Evolutionary conservation across 2,888 invertebrate genomes (phyloP).

Genomic region (Drosophila vallismaia): DNA sequence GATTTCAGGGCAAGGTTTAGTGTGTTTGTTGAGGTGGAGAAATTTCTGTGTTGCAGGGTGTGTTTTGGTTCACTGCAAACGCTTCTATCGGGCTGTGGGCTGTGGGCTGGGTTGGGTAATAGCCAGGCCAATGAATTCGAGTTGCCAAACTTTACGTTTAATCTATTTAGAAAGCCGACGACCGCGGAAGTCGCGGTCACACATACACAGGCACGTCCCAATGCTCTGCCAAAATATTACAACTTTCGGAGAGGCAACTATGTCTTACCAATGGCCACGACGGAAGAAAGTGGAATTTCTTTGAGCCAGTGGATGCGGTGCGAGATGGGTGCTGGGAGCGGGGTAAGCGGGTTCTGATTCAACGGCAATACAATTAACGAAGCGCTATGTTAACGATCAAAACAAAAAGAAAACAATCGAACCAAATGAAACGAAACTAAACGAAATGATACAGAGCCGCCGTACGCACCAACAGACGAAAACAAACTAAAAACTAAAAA

Average conservation of each 20-base stretch:
- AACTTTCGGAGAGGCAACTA: background rate
- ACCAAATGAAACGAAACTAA: constrained; percentile 10
- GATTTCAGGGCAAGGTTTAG: background rate
- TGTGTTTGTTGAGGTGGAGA: background rate
- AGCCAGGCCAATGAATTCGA: constrained; percentile 1
- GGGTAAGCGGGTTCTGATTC: background rate
- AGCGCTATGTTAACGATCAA: background rate
- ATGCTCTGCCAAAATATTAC: background rate
- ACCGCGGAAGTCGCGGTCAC: constrained; percentile 9
- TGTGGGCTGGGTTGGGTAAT: background rate
- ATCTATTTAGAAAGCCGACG: constrained; percentile 42
- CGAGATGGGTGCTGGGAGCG: background rate
- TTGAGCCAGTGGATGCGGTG: background rate
- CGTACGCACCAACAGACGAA: constrained; percentile 73
- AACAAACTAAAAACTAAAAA: constrained; percentile 67
- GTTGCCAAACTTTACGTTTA: constrained; percentile 43
- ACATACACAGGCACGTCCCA: background rate
- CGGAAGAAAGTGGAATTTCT: background rate
- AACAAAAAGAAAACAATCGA: constrained; percentile 10
- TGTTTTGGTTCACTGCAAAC: constrained; percentile 46
- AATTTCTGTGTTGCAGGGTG: background rate
- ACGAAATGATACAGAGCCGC: constrained; percentile 41
- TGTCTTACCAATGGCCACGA: background rate
- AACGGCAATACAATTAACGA: background rate
- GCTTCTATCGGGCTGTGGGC: constrained; percentile 15